Evolutionary conservation across 1,140 invertebrate genomes (phyloP).

Genomic region (Sitobion miscanthi): DNA sequence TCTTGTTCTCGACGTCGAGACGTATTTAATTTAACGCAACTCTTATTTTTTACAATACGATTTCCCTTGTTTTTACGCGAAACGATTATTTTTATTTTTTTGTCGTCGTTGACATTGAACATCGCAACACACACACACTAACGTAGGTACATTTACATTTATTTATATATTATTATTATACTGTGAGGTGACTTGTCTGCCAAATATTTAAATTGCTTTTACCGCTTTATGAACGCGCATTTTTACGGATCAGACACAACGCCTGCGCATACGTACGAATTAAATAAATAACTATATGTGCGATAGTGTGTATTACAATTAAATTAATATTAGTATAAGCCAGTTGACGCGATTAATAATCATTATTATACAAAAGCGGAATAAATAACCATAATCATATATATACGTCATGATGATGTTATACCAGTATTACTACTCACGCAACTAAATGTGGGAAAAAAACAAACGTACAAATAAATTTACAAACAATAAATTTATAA

Average conservation of each 20-base stretch:
- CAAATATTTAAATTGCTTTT: slow-evolving; percentile 38
- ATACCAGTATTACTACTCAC: background rate
- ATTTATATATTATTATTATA: background rate
- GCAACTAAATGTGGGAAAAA: background rate
- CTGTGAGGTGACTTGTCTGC: background rate
- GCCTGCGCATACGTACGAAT: background rate
- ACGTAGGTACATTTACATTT: background rate
- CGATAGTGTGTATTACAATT: background rate
- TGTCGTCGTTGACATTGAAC: background rate
- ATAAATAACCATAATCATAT: background rate
- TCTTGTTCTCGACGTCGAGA: background rate
- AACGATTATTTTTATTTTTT: slow-evolving; percentile 12
- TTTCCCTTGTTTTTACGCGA: background rate
- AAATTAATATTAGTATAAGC: background rate
- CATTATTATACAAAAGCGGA: background rate
- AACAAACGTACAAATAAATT: background rate
- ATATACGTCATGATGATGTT: background rate
- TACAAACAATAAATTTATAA: background rate
- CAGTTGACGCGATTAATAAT: background rate
- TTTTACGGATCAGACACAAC: slow-evolving; percentile 26
- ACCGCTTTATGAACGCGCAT: background rate
- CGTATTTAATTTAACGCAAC: background rate
- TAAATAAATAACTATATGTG: background rate
- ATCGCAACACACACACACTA: background rate
- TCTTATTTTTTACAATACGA: background rate